Base-by-base conservation (phyloP, 2,797 vertebrate genomes). In the Pseudomugil tenellus region DNA sequence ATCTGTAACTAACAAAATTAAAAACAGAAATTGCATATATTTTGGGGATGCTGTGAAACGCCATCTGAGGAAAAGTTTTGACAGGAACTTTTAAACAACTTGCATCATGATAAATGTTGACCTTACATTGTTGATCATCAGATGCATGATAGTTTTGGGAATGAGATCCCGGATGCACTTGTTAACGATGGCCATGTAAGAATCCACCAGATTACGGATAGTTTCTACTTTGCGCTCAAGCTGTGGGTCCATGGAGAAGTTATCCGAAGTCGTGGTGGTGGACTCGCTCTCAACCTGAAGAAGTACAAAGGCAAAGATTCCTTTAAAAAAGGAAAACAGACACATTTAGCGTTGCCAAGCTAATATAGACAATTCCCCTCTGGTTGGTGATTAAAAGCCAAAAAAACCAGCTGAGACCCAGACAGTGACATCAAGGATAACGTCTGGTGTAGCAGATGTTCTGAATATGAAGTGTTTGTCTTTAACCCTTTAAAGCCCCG, bases 91-190 rank as follows among this genome's bases (percentile, higher is more conserved):
- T n/a, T n/a, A n/a, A n/a, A n/a, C n/a, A n/a, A n/a, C n/a, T n/a
- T n/a, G n/a, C n/a, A n/a, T n/a, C n/a, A n/a, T n/a, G n/a, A n/a
- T n/a, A n/a, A n/a, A n/a, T n/a, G n/a, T n/a, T n/a, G 29, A 34
- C 21, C 84, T 0, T 88, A 98, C 97, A 0, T 92, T 98, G 90
- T 98, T 98, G 82, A 99, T 98, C 97, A 98, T 98, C 83, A 99
- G 95, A 91, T 99, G 97, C 97, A 98, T 98, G 85, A 98, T 98
- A 85, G 97, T 96, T 94, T 98, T 98, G 92, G 97, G 97, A 96
- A 98, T 98, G 76, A 98, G 96, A 88, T 98, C 97, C 2, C 96
- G 92, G 92, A 98, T 97, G 84, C 96, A 96, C 87, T 98, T 98
- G 92, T 98, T 98, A 88, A 98, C 96, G 69, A 98, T 98, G 68